phyloP scores from a whole-genome alignment of 2,113 vertebrate species.

The Saiga tatarica region DNA sequence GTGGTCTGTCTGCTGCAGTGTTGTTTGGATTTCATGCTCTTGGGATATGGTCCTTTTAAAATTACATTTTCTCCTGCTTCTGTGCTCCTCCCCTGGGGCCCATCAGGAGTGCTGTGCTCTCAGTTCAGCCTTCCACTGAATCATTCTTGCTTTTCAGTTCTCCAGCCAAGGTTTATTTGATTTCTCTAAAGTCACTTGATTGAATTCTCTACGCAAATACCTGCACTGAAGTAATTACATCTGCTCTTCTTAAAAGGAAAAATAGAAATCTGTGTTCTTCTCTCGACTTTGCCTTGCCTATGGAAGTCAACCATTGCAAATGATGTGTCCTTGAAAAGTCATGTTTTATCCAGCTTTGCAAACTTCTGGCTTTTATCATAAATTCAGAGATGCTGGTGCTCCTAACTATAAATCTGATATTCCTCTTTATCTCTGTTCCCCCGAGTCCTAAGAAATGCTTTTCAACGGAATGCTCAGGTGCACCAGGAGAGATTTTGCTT shows the following conservation, averaged over 20 bases:
- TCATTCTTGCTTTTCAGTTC: background rate
- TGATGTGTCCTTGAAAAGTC: background rate
- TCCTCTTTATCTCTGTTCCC: background rate
- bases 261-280: background rate
- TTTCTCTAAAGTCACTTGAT: constrained; percentile 46
- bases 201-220: constrained; percentile 11
- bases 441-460: background rate
- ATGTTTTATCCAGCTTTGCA: background rate
- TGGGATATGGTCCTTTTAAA: background rate
- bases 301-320: background rate
- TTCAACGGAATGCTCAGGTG: background rate
- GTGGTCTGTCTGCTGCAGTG: background rate
- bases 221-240: background rate
- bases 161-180: constrained; percentile 11
- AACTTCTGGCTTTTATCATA: background rate
- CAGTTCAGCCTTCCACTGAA: background rate
- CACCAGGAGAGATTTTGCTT: background rate
- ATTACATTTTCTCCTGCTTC: constrained; percentile 9
- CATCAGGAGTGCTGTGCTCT: background rate
- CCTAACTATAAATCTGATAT: background rate
- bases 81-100: background rate
- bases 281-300: background rate
- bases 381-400: background rate
- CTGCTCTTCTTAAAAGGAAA: background rate
- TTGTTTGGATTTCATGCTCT: background rate